Conservation (phyloP, 2,888 invertebrate genomes). For the Phengaris arion region DNA sequence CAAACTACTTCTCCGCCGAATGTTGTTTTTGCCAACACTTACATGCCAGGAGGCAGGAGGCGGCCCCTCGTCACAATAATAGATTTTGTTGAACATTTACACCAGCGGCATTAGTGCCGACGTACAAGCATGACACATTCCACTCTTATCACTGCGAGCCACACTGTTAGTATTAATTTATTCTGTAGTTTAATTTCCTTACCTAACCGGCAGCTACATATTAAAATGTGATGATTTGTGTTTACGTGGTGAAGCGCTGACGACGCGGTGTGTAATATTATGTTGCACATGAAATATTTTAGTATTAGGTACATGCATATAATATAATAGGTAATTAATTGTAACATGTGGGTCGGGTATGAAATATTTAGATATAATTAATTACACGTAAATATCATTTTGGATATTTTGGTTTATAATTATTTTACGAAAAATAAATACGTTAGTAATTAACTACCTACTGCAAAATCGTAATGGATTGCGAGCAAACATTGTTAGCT, state of each 20-base stretch:
- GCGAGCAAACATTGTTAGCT: too few relatives aligned
- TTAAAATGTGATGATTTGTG: conserved; percentile 13
- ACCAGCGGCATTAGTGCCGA: conserved; percentile 53
- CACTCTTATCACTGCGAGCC: conserved; percentile 44
- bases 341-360: neutral
- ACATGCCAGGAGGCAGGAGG: neutral
- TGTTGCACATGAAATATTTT: neutral
- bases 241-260: conserved; percentile 1
- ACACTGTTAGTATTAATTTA: conserved; percentile 27
- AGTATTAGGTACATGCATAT: neutral
- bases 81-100: conserved; percentile 32
- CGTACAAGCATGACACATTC: conserved; percentile 48
- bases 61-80: conserved; percentile 31
- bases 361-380: neutral
- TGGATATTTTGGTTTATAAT: neutral
- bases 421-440: neutral
- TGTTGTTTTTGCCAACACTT: conserved; percentile 22
- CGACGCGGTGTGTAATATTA: neutral
- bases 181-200: neutral
- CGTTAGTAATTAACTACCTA: too few relatives aligned
- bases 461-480: too few relatives aligned
- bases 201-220: neutral
- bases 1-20: conserved; percentile 22
- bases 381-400: neutral
- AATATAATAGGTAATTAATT: neutral